These are phyloP conservation scores for Pasiphila rectangulata DNA, from an alignment of 2,888 invertebrate species.

Conservation along the genomic window DNA sequence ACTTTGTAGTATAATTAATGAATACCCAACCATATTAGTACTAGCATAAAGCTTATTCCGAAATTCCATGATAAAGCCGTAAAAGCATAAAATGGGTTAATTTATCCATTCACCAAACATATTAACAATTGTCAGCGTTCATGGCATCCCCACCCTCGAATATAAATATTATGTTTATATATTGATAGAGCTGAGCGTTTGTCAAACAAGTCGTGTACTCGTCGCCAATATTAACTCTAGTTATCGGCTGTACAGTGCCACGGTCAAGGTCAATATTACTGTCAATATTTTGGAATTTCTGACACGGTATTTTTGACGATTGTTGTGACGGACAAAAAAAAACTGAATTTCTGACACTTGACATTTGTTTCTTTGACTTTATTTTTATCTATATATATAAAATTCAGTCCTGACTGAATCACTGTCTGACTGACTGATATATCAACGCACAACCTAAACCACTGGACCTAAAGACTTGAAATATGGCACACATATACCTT, in stretches of 20 bases:
- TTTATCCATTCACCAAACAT: neutral
- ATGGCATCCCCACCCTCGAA: conserved; percentile 48
- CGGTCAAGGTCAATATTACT: conserved; percentile 61
- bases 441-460: too few relatives aligned
- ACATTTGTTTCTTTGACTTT: conserved; percentile 4
- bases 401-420: too few relatives aligned
- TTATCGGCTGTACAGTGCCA: conserved; percentile 76
- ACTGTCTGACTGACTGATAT: too few relatives aligned
- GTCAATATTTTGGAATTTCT: conserved; percentile 56
- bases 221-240: conserved; percentile 81
- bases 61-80: too few relatives aligned
- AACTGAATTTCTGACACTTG: conserved; percentile 8
- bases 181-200: conserved; percentile 78
- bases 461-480: too few relatives aligned
- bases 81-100: neutral
- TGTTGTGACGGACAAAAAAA: conserved; percentile 8
- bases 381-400: too few relatives aligned
- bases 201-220: conserved; percentile 74
- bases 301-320: conserved; percentile 38
- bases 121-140: conserved; percentile 8
- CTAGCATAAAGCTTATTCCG: too few relatives aligned
- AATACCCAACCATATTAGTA: too few relatives aligned
- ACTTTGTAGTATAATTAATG: too few relatives aligned
- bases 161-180: conserved; percentile 81
- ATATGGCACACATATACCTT: too few relatives aligned